phyloP scores from a whole-genome alignment of 2,888 invertebrate genomes.

The Drosophila maculinotata region DNA sequence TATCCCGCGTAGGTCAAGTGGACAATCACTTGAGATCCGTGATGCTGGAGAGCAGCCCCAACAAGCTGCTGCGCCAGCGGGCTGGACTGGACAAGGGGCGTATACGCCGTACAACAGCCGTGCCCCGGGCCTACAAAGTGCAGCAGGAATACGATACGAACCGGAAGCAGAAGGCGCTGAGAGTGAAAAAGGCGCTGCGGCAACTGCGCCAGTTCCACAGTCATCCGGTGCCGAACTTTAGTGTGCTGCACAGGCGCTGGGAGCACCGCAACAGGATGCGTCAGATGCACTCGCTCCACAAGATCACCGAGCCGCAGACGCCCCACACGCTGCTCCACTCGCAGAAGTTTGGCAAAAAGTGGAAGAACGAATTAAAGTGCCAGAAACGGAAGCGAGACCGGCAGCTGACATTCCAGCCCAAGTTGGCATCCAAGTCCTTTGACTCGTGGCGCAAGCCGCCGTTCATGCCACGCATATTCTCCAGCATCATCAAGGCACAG shows the following conservation, averaged over 20 bases:
- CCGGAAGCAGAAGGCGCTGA: background rate
- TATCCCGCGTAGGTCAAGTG: constrained; percentile 26
- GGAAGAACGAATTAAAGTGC: background rate
- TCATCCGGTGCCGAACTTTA: constrained; percentile 55
- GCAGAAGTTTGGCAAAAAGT: constrained; percentile 25
- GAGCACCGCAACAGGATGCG: constrained; percentile 20
- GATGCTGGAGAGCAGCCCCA: constrained; percentile 34
- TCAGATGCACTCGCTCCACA: constrained; percentile 10
- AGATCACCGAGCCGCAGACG: constrained; percentile 46
- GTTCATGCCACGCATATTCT: constrained; percentile 49
- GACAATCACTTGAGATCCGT: constrained; percentile 22
- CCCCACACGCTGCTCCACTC: constrained; percentile 50
- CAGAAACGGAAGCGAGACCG: background rate
- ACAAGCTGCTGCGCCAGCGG: constrained; percentile 44
- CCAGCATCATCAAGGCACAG: constrained; percentile 28
- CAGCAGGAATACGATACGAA: constrained; percentile 40
- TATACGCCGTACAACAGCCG: background rate
- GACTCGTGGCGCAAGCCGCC: constrained; percentile 44
- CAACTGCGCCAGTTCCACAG: constrained; percentile 29
- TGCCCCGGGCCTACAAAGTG: constrained; percentile 22
- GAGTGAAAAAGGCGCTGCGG: background rate
- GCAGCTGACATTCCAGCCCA: background rate
- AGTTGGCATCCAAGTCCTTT: background rate
- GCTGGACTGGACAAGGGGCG: constrained; percentile 47
- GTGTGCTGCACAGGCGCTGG: constrained; percentile 34